Evolutionary conservation across 1,140 invertebrate species (phyloP).

Genomic region (Drosophila tropicalis): DNA sequence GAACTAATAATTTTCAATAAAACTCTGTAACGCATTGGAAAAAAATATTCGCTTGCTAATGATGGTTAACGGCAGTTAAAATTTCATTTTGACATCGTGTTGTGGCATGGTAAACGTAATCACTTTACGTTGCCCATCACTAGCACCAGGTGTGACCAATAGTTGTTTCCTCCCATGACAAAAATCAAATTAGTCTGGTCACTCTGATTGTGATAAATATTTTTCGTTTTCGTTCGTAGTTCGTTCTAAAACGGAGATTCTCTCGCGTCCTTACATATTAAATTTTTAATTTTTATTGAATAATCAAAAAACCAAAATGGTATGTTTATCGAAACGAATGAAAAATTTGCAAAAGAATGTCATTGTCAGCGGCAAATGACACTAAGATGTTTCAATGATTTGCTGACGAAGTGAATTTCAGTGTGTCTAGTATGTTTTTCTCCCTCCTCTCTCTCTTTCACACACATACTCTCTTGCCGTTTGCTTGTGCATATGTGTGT

Average conservation of each 20-base stretch:
- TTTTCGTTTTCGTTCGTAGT: conserved; percentile 12
- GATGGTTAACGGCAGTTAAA: no score
- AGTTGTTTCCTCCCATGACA: not conserved
- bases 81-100: no score
- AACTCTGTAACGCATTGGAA: no score
- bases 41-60: no score
- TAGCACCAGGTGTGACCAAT: not conserved
- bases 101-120: not conserved
- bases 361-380: not conserved
- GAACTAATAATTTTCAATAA: no score
- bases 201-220: conserved; percentile 7
- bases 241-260: conserved; percentile 8
- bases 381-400: not conserved
- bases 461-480: not conserved
- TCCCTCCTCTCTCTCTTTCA: not conserved
- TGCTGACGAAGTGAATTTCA: conserved; percentile 29
- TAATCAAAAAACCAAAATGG: conserved; percentile 25
- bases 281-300: conserved; percentile 13
- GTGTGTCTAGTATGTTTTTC: conserved; percentile 3
- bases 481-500: conserved; percentile 12
- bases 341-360: conserved; percentile 33
- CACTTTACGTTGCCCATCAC: not conserved
- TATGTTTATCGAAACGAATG: conserved; percentile 33
- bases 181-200: not conserved
- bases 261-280: conserved; percentile 13